These are phyloP conservation scores for Sula dactylatra DNA, from an alignment of 2,113 vertebrate species.

Conservation along the genomic window DNA sequence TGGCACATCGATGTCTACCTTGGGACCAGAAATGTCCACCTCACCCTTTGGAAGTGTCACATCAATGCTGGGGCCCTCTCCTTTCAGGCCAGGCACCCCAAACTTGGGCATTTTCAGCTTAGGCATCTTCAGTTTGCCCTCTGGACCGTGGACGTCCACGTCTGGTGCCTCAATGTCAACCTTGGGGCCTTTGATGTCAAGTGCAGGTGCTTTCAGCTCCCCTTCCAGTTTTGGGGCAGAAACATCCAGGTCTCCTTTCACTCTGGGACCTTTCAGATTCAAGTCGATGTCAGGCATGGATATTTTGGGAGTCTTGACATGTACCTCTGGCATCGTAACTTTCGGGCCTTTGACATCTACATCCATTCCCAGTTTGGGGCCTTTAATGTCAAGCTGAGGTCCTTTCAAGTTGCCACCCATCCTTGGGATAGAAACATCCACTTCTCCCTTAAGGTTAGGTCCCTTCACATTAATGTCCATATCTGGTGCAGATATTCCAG, in stretches of 20 bases:
- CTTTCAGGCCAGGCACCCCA: conserved; percentile 32
- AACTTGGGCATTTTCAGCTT: conserved; percentile 71
- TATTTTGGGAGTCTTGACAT: not conserved
- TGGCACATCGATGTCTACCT: too few relatives aligned
- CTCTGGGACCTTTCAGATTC: too few relatives aligned
- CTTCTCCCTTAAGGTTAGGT: conserved; percentile 19
- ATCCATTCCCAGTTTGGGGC: not conserved
- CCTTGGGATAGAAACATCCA: not conserved
- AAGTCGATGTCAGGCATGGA: too few relatives aligned
- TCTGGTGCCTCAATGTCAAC: conserved; percentile 3
- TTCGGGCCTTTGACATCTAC: conserved; percentile 34
- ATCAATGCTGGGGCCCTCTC: too few relatives aligned
- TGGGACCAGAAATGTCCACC: too few relatives aligned
- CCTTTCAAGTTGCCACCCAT: not conserved
- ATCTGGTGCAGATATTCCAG: conserved; percentile 19
- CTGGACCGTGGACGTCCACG: conserved; percentile 37
- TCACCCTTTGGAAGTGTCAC: too few relatives aligned
- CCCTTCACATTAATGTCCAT: conserved; percentile 34
- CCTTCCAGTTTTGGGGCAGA: too few relatives aligned
- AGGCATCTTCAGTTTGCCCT: conserved; percentile 64
- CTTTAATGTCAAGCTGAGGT: conserved; percentile 39
- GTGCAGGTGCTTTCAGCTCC: too few relatives aligned
- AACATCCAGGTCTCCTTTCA: too few relatives aligned
- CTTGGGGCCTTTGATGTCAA: conserved; percentile 18
- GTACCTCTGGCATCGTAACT: conserved; percentile 39